Conservation (phyloP, 2,797 vertebrate species). For the Bradypodion ventrale region DNA sequence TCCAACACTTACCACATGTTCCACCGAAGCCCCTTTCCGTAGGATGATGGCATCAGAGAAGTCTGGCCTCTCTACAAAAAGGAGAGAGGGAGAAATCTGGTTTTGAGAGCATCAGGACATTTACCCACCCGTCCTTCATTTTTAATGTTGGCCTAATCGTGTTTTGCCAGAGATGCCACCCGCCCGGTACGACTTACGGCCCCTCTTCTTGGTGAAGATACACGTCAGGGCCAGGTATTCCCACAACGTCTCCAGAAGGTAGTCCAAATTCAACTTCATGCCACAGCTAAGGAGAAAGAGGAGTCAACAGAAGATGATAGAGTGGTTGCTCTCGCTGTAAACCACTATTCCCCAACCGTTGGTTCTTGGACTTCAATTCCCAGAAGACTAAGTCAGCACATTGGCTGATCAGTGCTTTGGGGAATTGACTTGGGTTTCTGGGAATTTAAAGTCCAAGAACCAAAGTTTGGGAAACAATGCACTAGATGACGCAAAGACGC, state of each 20-base stretch:
- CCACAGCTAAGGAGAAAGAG: conserved; percentile 82
- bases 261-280: conserved; percentile 98
- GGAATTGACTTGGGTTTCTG: no score
- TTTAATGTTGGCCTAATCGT: rapidly evolving
- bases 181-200: conserved; percentile 78
- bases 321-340: no score
- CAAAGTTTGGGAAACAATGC: no score
- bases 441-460: no score
- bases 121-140: no score
- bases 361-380: no score
- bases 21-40: conserved; percentile 91
- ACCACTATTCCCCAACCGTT: no score
- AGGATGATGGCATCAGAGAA: conserved; percentile 96
- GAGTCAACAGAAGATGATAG: no score
- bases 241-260: conserved; percentile 93
- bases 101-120: no score
- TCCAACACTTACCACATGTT: conserved; percentile 87
- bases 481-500: no score
- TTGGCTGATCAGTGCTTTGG: no score
- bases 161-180: background rate
- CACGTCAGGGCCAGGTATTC: conserved; percentile 96
- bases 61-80: conserved; percentile 89
- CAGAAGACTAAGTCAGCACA: no score
- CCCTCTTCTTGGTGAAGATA: conserved; percentile 98
- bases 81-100: background rate